Base-by-base conservation (phyloP, 2,888 invertebrate species). In the Operophtera brumata region DNA sequence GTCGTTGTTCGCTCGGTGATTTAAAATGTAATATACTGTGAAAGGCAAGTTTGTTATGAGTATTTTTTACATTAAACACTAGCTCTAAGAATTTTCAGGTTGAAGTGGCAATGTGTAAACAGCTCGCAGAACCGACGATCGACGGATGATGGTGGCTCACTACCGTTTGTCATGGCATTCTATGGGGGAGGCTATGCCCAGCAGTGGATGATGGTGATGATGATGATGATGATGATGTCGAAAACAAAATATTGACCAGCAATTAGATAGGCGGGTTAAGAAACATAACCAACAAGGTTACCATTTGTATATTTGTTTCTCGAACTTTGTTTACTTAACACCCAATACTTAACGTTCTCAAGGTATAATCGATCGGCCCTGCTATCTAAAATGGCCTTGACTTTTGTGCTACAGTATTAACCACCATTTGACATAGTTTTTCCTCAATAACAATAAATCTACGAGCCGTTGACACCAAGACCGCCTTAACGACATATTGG, bases 1-100 rank as follows among this genome's bases (percentile, higher is more conserved):
- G 65, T 65, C 65, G 57, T 68, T 68, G 65, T 64, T 69, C 55
- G 66, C 58, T 42, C 61, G 57, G 69, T 73, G 65, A 62, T 62
- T 68, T 56, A 67, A 62, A 65, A 65, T 66, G 53, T 68, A 61
- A 65, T 55, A 32, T 26, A 39, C 41, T 57, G 57, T 52, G 32
- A 48, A 52, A 48, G 41, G 13, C 61, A 60, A 59, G 51, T 55
- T 59, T 61, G 43, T 40, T 44, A 40, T 44, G n/a, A n/a, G 4
- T 34, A 35, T 45, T 41, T 25, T 13, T 40, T n/a, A 3, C 8
- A 40, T 13, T 8, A 25, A 11, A 12, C 34, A 14, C 42, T 3
- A 3, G 20, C 20, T 20, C 20, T 20, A 2, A 20, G 20, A 20
- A 20, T 20, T 20, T 3, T 2, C 20, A 20, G 4, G 2, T 20